A percentile compares a stretch with the other conserved stretches of the same genome.
phyloP scores from a whole-genome alignment of 2,113 vertebrate species.

The Psophia crepitans region DNA sequence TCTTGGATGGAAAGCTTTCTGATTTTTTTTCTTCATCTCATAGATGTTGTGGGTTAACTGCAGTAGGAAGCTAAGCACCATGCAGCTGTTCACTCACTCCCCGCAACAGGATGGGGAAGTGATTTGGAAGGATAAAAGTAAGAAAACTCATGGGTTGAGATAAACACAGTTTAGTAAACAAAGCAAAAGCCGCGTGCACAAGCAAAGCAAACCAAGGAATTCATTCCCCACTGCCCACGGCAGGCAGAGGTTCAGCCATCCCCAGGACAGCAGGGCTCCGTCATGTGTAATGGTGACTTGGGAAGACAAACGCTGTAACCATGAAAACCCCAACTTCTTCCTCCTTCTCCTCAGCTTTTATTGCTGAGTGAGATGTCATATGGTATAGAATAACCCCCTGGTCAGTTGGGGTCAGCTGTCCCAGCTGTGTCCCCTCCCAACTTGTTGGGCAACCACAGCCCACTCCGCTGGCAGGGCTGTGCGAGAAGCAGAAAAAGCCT shows the following conservation, averaged over 20 bases:
- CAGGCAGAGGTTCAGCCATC: neutral
- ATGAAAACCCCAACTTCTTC: neutral
- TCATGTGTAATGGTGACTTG: fast-evolving
- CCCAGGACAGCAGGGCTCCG: neutral
- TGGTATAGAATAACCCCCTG: neutral
- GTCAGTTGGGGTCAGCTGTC: neutral
- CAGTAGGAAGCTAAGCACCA: fast-evolving
- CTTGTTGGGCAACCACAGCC: neutral
- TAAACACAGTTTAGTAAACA: neutral
- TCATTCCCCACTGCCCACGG: neutral
- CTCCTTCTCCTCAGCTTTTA: neutral
- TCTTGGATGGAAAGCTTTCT: neutral
- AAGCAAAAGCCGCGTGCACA: neutral
- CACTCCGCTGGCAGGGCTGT: fast-evolving
- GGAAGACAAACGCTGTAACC: neutral
- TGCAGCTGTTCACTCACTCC: fast-evolving
- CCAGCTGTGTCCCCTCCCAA: fast-evolving
- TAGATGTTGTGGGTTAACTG: neutral
- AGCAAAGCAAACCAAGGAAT: neutral
- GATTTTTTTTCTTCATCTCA: neutral
- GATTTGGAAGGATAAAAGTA: neutral
- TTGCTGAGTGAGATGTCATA: neutral
- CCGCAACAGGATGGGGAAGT: neutral
- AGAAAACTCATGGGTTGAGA: neutral
- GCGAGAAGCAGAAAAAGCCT: neutral